Evolutionary conservation across 2,113 vertebrate genomes (phyloP).

Genomic region (Cyprinodon brontotheroides): DNA sequence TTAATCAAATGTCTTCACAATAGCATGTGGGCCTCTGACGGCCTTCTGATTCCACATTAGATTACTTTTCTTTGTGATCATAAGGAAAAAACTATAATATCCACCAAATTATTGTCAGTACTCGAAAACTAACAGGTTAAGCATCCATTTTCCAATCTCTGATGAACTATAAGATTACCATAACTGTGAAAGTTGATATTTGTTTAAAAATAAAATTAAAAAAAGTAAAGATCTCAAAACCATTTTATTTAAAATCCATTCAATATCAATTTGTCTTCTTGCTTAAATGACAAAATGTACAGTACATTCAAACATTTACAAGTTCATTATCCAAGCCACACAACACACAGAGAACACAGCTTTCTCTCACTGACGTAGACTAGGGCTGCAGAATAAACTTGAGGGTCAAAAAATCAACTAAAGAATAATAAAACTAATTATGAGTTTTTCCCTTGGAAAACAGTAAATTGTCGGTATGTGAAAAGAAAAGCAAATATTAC

Average conservation of each 20-base stretch:
- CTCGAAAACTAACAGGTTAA: no score
- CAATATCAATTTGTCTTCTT: constrained; percentile 67
- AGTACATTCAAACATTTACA: constrained; percentile 78
- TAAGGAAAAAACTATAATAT: no score
- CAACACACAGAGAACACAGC: constrained; percentile 63
- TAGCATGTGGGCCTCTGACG: no score
- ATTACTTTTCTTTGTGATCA: no score
- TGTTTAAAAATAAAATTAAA: constrained; percentile 1
- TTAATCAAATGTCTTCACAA: no score
- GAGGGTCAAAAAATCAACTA: constrained; percentile 24
- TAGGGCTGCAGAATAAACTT: constrained; percentile 63
- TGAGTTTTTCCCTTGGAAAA: constrained; percentile 49
- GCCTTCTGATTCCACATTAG: no score
- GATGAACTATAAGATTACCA: no score
- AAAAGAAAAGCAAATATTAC: constrained; percentile 17
- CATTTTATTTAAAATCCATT: constrained; percentile 77
- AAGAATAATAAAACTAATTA: constrained; percentile 43
- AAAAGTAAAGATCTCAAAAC: constrained; percentile 45
- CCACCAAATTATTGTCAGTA: no score
- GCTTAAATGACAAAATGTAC: constrained; percentile 77
- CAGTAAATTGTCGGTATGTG: constrained; percentile 29
- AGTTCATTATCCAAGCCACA: constrained; percentile 72
- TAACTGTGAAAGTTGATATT: no score
- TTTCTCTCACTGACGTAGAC: constrained; percentile 48
- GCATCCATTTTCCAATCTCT: no score